phyloP scores from a whole-genome alignment of 2,888 invertebrate species.

The Yponomeuta plumbellus region DNA sequence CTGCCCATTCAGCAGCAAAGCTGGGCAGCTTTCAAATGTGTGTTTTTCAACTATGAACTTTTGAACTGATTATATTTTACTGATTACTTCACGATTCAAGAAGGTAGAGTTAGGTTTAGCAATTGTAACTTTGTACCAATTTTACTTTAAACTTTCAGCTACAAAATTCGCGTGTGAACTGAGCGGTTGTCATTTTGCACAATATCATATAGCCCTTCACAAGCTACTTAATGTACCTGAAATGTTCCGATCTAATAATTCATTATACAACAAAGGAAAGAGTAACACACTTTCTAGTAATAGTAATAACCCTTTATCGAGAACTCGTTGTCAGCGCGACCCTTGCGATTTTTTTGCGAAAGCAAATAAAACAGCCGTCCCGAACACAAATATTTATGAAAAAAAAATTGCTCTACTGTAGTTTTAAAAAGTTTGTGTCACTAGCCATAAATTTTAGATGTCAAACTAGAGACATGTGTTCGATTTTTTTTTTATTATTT shows the following conservation, averaged over 20 bases:
- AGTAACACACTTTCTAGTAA: slow-evolving; percentile 67
- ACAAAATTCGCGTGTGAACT: slow-evolving; percentile 62
- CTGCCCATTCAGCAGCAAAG: no score
- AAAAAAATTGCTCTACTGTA: slow-evolving; percentile 38
- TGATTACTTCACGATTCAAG: no score
- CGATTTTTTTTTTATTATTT: slow-evolving; percentile 49
- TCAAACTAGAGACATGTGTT: slow-evolving; percentile 41
- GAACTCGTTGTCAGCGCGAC: slow-evolving; percentile 55
- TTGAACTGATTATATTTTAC: no score
- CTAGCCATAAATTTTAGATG: slow-evolving; percentile 70
- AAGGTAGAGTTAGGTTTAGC: no score
- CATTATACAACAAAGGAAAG: slow-evolving; percentile 69
- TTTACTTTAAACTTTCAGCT: not conserved
- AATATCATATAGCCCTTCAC: slow-evolving; percentile 64
- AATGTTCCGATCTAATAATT: slow-evolving; percentile 74
- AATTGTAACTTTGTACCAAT: no score
- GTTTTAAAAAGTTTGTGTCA: slow-evolving; percentile 60
- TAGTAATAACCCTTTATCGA: slow-evolving; percentile 71
- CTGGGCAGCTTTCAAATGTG: no score
- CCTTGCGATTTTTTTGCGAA: slow-evolving; percentile 69
- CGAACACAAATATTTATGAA: slow-evolving; percentile 70
- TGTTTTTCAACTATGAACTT: no score
- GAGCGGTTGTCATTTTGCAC: slow-evolving; percentile 60
- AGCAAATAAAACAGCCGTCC: slow-evolving; percentile 73
- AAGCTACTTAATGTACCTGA: slow-evolving; percentile 72